A percentile compares a stretch with the other conserved stretches of the same genome.
phyloP scores from a whole-genome alignment of 2,888 invertebrate species.

The Troides oblongomaculatus region DNA sequence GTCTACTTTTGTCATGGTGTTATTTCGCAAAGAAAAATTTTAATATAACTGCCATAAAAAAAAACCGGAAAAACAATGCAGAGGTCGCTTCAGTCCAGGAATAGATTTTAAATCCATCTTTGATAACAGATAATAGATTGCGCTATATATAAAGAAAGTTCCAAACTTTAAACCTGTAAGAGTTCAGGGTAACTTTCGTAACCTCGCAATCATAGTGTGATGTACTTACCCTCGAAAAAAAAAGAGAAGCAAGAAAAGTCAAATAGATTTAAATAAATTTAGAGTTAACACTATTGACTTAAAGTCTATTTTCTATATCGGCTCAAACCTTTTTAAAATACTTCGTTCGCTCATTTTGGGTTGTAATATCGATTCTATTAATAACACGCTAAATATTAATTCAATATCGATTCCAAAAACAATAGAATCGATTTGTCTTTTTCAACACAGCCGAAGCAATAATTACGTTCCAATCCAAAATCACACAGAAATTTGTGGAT shows the following conservation, averaged over 20 bases:
- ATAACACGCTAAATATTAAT: conserved; percentile 1
- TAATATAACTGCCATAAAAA: not conserved
- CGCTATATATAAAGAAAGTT: conserved; percentile 1
- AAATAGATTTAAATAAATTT: conserved; percentile 4
- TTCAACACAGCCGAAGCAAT: conserved; percentile 23
- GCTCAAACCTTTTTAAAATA: conserved; percentile 9
- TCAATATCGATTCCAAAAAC: conserved; percentile 10
- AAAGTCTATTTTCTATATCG: conserved; percentile 18
- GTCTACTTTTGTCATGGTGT: too few species aligned
- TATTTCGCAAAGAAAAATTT: not conserved
- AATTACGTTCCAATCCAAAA: not conserved
- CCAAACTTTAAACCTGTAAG: too few species aligned
- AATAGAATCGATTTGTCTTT: conserved; percentile 20
- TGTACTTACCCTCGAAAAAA: too few species aligned
- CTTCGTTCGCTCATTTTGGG: conserved; percentile 11
- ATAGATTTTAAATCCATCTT: conserved; percentile 2
- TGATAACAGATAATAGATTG: conserved; percentile 13
- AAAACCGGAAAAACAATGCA: too few species aligned
- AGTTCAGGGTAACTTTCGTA: too few species aligned
- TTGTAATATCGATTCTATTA: conserved; percentile 11
- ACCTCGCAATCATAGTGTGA: too few species aligned
- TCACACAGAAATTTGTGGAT: not conserved
- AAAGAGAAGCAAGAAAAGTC: not conserved
- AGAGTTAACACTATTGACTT: conserved; percentile 12
- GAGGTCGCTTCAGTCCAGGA: not conserved